A percentile compares a stretch with the other conserved stretches of the same genome.
Conservation (phyloP, 1,140 invertebrate species). For the Andrena cerasifolii region DNA sequence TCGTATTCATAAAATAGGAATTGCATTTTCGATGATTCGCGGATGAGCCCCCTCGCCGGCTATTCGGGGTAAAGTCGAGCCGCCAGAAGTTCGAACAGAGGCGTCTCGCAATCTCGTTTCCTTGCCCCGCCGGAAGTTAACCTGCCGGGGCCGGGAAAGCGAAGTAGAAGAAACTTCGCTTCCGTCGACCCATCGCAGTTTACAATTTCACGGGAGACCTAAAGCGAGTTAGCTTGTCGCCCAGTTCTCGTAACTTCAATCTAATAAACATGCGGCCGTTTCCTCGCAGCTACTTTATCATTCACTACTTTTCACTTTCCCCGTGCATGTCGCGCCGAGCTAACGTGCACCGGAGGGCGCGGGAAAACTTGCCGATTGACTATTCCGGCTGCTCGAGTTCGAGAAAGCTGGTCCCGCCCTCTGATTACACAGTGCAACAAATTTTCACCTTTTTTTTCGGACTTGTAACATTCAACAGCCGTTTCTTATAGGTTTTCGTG, state of each 20-base stretch:
- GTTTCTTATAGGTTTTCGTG: too few relatives aligned
- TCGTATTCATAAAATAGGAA: slow-evolving; percentile 15
- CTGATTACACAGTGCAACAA: too few relatives aligned
- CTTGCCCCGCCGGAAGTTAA: slow-evolving; percentile 52
- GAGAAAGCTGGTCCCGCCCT: too few relatives aligned
- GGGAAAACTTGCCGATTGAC: too few relatives aligned
- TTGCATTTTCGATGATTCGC: slow-evolving; percentile 33
- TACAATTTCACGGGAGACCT: slow-evolving; percentile 68
- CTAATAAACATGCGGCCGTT: slow-evolving; percentile 69
- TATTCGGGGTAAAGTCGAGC: slow-evolving; percentile 27
- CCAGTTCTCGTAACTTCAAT: slow-evolving; percentile 63
- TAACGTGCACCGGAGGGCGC: too few relatives aligned
- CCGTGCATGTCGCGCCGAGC: not conserved
- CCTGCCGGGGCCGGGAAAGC: slow-evolving; percentile 62
- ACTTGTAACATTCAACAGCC: too few relatives aligned
- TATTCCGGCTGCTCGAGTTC: too few relatives aligned
- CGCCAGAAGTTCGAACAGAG: slow-evolving; percentile 41
- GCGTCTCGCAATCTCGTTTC: slow-evolving; percentile 51
- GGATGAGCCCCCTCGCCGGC: slow-evolving; percentile 2
- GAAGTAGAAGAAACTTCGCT: slow-evolving; percentile 61
- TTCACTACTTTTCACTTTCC: slow-evolving; percentile 32
- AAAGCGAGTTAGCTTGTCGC: slow-evolving; percentile 59
- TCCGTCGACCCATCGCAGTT: slow-evolving; percentile 58
- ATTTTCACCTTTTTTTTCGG: too few relatives aligned
- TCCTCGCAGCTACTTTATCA: slow-evolving; percentile 41